Percentiles rank a stretch among this genome's conserved stretches.
phyloP scores from a whole-genome alignment of 2,888 invertebrate genomes.

The Branchipolynoe longqiensis region DNA sequence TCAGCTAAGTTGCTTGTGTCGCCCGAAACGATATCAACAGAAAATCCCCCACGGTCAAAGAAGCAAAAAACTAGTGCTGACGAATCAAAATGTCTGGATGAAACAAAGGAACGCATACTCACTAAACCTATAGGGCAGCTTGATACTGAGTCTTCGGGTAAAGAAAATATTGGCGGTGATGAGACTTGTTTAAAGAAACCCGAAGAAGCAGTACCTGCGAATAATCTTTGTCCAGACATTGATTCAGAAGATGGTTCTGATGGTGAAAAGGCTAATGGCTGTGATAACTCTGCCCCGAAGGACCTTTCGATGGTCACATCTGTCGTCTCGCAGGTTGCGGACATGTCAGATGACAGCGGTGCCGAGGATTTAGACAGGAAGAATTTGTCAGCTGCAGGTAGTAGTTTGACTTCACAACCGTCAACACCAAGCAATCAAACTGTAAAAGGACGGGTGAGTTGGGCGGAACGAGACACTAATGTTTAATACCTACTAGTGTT shows the following conservation, averaged over 20 bases:
- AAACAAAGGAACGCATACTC: neutral
- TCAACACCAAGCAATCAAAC: too few species aligned
- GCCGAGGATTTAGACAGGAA: slow-evolving; percentile 13
- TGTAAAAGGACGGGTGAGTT: too few species aligned
- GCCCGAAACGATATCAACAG: neutral
- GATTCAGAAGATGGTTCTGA: neutral
- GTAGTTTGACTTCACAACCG: too few species aligned
- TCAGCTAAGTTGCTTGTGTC: too few species aligned
- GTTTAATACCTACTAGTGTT: too few species aligned
- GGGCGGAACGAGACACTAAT: too few species aligned
- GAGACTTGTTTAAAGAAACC: too few species aligned
- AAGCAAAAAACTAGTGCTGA: neutral
- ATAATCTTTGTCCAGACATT: neutral
- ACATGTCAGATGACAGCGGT: neutral
- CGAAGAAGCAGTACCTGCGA: neutral
- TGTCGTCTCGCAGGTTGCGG: neutral
- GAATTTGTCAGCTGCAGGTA: neutral
- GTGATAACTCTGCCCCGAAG: slow-evolving; percentile 38
- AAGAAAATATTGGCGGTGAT: too few species aligned
- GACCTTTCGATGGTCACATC: slow-evolving; percentile 34
- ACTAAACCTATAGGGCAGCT: too few species aligned
- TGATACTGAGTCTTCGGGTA: too few species aligned
- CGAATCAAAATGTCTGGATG: neutral
- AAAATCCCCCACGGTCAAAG: neutral
- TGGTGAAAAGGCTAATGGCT: neutral